phyloP scores from a whole-genome alignment of 2,797 vertebrate species.

The Brachymystax lenok region DNA sequence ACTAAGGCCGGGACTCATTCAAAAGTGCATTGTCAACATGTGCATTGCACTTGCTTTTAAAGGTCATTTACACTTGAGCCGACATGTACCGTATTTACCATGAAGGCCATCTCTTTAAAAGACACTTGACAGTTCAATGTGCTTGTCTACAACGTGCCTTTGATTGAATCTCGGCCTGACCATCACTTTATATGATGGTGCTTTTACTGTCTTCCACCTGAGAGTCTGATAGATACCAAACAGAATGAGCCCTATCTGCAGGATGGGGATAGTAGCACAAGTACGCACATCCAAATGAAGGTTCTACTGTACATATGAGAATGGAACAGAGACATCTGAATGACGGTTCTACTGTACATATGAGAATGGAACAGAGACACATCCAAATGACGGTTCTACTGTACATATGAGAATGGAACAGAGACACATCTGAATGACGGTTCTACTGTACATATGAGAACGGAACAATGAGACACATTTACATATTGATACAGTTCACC shows the following conservation, averaged over 20 bases:
- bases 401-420: constrained; percentile 38
- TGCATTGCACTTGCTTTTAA: not conserved
- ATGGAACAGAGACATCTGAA: constrained; percentile 43
- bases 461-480: constrained; percentile 45
- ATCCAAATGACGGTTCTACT: constrained; percentile 35
- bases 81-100: not conserved
- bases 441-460: constrained; percentile 37
- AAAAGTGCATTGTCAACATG: not conserved
- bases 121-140: not conserved
- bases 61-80: not conserved
- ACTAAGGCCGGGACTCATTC: not conserved
- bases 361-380: constrained; percentile 18
- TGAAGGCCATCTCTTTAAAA: not conserved
- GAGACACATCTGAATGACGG: constrained; percentile 21
- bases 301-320: not conserved
- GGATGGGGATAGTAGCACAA: constrained; percentile 10
- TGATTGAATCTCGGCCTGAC: not conserved
- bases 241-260: not conserved
- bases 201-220: constrained; percentile 43
- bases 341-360: constrained; percentile 34
- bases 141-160: not conserved
- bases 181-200: not conserved
- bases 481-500: constrained; percentile 29
- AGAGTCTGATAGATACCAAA: constrained; percentile 31
- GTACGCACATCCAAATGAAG: constrained; percentile 4